A percentile compares a stretch with the other conserved stretches of the same genome.
Evolutionary conservation across 1,140 invertebrate species (phyloP).

Genomic region (Batillaria attramentaria): DNA sequence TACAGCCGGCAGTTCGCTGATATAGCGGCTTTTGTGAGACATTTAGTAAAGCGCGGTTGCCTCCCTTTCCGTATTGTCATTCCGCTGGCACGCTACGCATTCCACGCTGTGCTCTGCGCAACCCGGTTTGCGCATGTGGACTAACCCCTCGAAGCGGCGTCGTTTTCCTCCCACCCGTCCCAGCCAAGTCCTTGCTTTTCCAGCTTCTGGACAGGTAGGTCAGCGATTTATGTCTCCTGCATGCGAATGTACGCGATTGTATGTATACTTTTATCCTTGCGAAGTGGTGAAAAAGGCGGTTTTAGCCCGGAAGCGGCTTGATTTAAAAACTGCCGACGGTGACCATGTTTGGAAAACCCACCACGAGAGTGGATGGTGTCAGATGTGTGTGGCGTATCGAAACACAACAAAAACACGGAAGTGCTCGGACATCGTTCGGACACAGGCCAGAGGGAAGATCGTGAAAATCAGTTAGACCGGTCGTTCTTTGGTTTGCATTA

Average conservation of each 20-base stretch:
- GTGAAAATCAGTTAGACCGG: too few relatives aligned
- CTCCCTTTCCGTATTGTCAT: background rate
- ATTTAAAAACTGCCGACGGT: slow-evolving; percentile 29
- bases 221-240: background rate
- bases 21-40: too few relatives aligned
- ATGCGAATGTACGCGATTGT: background rate
- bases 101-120: slow-evolving; percentile 31
- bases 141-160: background rate
- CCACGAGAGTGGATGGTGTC: background rate
- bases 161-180: slow-evolving; percentile 18
- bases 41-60: too few relatives aligned
- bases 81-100: background rate
- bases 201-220: slow-evolving; percentile 32
- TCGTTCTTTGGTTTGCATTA: too few relatives aligned
- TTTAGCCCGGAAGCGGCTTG: slow-evolving; percentile 14
- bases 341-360: slow-evolving; percentile 30
- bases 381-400: too few relatives aligned
- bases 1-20: too few relatives aligned
- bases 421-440: too few relatives aligned
- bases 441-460: too few relatives aligned
- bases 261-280: background rate
- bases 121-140: slow-evolving; percentile 27
- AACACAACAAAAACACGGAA: too few relatives aligned
- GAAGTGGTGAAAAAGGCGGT: background rate
- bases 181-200: background rate